Evolutionary conservation across 2,797 vertebrate species (phyloP).

Genomic region (Cuculus canorus): DNA sequence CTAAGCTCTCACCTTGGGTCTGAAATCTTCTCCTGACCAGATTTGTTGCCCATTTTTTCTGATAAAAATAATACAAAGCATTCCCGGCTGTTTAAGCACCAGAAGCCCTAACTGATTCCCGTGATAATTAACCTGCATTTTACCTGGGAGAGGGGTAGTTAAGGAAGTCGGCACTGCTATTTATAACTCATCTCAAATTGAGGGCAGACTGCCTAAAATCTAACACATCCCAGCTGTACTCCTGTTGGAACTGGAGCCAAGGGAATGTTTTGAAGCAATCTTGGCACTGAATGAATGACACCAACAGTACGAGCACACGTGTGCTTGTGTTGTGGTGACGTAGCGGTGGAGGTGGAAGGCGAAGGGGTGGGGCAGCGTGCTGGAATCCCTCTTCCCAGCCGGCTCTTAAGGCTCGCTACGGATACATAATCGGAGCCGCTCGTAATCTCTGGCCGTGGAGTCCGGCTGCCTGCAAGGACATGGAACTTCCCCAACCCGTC

Average conservation of each 20-base stretch:
- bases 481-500: slow-evolving; percentile 53
- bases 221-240: slow-evolving; percentile 99
- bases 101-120: slow-evolving; percentile 90
- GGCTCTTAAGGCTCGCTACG: too few relatives aligned
- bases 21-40: slow-evolving; percentile 59
- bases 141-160: slow-evolving; percentile 89
- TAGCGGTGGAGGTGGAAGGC: slow-evolving; percentile 80
- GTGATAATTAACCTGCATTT: slow-evolving; percentile 95
- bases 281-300: slow-evolving; percentile 98
- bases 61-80: slow-evolving; percentile 66
- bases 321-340: slow-evolving; percentile 80
- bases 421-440: slow-evolving; percentile 69
- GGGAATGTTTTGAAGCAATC: slow-evolving; percentile 97
- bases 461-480: slow-evolving; percentile 78
- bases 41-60: slow-evolving; percentile 55
- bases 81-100: slow-evolving; percentile 80
- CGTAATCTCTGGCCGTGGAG: slow-evolving; percentile 83
- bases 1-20: slow-evolving; percentile 30
- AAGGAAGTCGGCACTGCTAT: slow-evolving; percentile 93
- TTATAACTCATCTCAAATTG: slow-evolving; percentile 96
- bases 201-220: slow-evolving; percentile 97
- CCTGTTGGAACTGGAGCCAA: slow-evolving; percentile 95
- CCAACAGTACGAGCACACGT: slow-evolving; percentile 82
- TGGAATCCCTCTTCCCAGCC: slow-evolving; percentile 67
- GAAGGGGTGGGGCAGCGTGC: slow-evolving; percentile 72